Conservation (phyloP, 2,113 vertebrate species). For the Dipodomys merriami region DNA sequence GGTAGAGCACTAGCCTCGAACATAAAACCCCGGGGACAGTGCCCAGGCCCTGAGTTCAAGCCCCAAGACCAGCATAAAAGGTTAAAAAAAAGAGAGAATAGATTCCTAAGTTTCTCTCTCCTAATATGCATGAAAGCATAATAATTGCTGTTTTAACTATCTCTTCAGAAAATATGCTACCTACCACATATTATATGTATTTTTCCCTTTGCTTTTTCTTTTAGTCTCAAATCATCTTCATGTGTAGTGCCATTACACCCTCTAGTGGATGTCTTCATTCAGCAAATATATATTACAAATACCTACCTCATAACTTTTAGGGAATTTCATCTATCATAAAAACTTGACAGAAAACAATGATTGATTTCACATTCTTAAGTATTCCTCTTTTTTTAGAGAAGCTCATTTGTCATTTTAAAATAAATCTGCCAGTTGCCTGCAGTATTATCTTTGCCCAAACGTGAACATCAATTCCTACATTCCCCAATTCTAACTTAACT, state of each 20-base stretch:
- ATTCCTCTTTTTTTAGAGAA: neutral
- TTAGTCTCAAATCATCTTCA: neutral
- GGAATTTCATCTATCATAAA: neutral
- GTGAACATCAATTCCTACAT: neutral
- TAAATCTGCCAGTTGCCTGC: neutral
- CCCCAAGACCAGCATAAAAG: too few species aligned
- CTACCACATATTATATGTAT: neutral
- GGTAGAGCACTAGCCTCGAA: too few species aligned
- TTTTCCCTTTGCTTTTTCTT: neutral
- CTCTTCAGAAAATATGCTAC: neutral
- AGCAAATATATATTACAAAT: neutral
- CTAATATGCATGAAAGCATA: neutral
- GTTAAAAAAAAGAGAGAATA: neutral
- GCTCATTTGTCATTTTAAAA: neutral
- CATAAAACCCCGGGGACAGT: too few species aligned
- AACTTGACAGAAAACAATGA: neutral
- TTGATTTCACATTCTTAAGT: neutral
- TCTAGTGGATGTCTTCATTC: conserved; percentile 62
- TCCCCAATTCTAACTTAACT: neutral
- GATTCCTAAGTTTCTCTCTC: neutral
- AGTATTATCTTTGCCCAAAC: neutral
- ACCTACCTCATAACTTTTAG: neutral
- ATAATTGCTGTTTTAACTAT: neutral
- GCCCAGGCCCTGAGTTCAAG: too few species aligned
- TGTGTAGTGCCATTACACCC: conserved; percentile 1